Evolutionary conservation across 2,797 vertebrate genomes (phyloP), one percentile per base, ranked within the genome.

Genomic region (Sparus aurata): DNA sequence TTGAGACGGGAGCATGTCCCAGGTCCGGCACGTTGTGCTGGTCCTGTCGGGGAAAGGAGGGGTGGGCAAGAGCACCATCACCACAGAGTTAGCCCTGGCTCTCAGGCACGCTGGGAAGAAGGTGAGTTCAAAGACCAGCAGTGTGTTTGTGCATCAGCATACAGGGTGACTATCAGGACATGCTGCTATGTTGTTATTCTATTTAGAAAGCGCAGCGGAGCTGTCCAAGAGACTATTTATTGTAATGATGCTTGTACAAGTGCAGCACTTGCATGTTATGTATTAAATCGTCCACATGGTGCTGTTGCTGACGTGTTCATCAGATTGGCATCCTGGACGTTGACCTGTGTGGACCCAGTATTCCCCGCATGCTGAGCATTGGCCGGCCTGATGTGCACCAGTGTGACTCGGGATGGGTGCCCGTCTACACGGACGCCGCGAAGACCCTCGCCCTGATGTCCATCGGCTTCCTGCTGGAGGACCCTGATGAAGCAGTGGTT

Each of bases 31-130:
- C 75, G 95, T 99, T 59, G 61, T 99, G 57, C 79, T 99, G 74
- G 94, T 99, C 15, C 95, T 99, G 70, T 99, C 98, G 0, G 98
- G 98, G 30, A 99, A 99, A 87, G 98, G 98, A 0, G 98, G 98
- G 0, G 98, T 99, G 1, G 98, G 98, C 1, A 99, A 99, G 85
- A 99, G 98, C 93, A 99, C 97, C 76, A 84, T 99, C 80, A 96
- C 97, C 70, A 95, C 96, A 0, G 95, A 99, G 87, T 91, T 99
- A 11, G 98, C 98, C 0, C 93, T 99, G 84, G 94, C 97, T 0
- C 92, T 99, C 64, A 90, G 78, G 7, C 96, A 95, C 0, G 82
- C 91, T 0, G 98, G 98, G 12, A 97, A 97, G 74, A 99, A 96
- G 96, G 98, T 98, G 90, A 91, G 79, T 8, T 38, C 23, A 38